These are phyloP conservation scores for Callopanchax toddi DNA, from an alignment of 2,113 vertebrate genomes.

Conservation along the genomic window DNA sequence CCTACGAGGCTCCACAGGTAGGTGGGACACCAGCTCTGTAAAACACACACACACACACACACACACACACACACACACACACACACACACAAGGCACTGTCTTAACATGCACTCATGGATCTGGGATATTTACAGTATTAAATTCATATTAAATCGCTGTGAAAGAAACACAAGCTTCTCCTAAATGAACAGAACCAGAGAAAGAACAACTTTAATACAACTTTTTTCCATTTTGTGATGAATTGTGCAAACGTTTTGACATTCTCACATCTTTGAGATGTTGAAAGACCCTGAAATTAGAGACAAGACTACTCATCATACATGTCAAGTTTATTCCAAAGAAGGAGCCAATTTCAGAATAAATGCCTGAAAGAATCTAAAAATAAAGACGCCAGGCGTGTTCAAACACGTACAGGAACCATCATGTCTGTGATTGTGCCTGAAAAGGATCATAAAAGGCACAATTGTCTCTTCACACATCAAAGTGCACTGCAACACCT, in stretches of 20 bases:
- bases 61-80: background rate
- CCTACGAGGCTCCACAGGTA: conserved; percentile 96
- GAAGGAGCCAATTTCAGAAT: background rate
- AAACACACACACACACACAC: background rate
- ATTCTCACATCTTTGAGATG: background rate
- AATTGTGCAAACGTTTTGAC: background rate
- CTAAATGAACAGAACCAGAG: no score
- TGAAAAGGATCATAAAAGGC: conserved; percentile 22
- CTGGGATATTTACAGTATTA: no score
- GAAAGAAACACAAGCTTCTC: no score
- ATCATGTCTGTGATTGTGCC: conserved; percentile 20
- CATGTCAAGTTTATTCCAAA: background rate
- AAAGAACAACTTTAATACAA: no score
- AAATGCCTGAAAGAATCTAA: conserved; percentile 12
- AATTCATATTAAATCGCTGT: no score
- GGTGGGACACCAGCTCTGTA: conserved; percentile 23
- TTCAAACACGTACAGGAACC: conserved; percentile 16
- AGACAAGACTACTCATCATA: background rate
- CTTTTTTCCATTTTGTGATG: background rate
- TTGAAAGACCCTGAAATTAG: background rate
- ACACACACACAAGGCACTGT: background rate
- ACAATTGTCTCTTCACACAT: background rate
- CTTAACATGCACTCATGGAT: no score
- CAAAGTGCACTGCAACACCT: conserved; percentile 22
- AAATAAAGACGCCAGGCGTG: conserved; percentile 38